Conservation (phyloP, 2,888 invertebrate genomes). For the Andrena minutula region DNA sequence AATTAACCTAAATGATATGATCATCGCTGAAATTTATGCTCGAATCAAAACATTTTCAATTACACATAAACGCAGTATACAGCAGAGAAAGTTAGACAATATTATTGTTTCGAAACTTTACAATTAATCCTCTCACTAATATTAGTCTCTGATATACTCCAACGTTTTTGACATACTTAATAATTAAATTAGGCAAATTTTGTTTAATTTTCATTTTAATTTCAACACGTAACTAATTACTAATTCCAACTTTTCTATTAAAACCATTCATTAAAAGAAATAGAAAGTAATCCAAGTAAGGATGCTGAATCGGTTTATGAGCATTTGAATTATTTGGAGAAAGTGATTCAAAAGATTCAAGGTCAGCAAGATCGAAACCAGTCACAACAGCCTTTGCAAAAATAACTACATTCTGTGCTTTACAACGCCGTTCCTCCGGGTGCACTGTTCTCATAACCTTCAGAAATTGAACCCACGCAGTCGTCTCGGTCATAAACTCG, state of each 20-base stretch:
- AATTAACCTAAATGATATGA: too few relatives aligned
- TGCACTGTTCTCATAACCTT: conserved; percentile 78
- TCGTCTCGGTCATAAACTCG: conserved; percentile 13
- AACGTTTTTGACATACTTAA: background rate
- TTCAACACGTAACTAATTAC: background rate
- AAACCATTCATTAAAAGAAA: background rate
- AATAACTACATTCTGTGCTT: conserved; percentile 75
- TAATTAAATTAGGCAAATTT: background rate
- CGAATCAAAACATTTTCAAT: too few relatives aligned
- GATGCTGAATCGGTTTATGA: conserved; percentile 29
- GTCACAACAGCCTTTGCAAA: conserved; percentile 66
- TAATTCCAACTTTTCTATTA: background rate
- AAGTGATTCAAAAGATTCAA: conserved; percentile 60
- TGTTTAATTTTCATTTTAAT: background rate
- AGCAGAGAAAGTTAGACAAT: background rate
- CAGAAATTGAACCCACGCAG: conserved; percentile 58
- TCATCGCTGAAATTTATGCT: too few relatives aligned
- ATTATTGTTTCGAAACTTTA: background rate
- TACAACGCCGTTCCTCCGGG: conserved; percentile 66
- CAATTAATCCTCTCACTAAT: background rate
- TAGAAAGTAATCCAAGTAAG: background rate
- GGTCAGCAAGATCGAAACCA: conserved; percentile 61
- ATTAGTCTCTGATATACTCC: background rate
- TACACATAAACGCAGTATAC: background rate
- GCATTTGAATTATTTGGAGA: conserved; percentile 39